Evolutionary conservation across 2,888 invertebrate genomes (phyloP).

Genomic region (Quadriops clusia): DNA sequence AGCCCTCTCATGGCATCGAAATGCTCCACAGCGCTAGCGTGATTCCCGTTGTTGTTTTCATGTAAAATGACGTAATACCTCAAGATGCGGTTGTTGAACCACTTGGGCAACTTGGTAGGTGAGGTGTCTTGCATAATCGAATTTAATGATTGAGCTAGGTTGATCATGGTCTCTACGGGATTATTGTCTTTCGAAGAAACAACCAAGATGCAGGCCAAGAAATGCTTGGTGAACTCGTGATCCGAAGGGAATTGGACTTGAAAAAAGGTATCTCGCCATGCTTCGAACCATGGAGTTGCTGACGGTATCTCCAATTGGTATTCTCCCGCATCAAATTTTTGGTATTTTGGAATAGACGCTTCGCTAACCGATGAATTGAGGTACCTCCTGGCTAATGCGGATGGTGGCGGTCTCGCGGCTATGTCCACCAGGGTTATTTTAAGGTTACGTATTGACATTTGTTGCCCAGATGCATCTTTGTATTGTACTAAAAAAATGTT

Average conservation of each 20-base stretch:
- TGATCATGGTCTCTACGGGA: constrained; percentile 72
- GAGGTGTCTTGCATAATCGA: constrained; percentile 60
- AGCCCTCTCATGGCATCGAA: constrained; percentile 77
- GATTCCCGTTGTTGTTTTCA: constrained; percentile 63
- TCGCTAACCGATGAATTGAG: constrained; percentile 45
- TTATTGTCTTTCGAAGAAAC: constrained; percentile 60
- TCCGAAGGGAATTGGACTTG: constrained; percentile 81
- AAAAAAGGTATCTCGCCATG: constrained; percentile 86
- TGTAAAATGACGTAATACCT: constrained; percentile 85
- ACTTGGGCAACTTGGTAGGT: constrained; percentile 70
- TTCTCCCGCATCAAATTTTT: constrained; percentile 29
- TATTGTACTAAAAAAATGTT: constrained; percentile 70
- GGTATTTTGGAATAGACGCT: constrained; percentile 25
- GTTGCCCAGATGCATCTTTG: constrained; percentile 68
- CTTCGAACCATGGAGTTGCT: constrained; percentile 88
- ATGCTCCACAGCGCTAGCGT: constrained; percentile 68
- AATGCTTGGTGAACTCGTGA: constrained; percentile 91
- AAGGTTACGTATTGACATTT: constrained; percentile 61
- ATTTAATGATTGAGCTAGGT: constrained; percentile 67
- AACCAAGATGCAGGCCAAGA: constrained; percentile 70
- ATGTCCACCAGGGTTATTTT: constrained; percentile 73
- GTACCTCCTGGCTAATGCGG: constrained; percentile 70
- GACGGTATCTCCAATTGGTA: constrained; percentile 58
- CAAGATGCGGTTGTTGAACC: constrained; percentile 69
- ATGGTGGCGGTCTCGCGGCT: constrained; percentile 68